Conservation (phyloP, 37 sponge, comb jelly and placozoan species). For the Crambe crambe region DNA sequence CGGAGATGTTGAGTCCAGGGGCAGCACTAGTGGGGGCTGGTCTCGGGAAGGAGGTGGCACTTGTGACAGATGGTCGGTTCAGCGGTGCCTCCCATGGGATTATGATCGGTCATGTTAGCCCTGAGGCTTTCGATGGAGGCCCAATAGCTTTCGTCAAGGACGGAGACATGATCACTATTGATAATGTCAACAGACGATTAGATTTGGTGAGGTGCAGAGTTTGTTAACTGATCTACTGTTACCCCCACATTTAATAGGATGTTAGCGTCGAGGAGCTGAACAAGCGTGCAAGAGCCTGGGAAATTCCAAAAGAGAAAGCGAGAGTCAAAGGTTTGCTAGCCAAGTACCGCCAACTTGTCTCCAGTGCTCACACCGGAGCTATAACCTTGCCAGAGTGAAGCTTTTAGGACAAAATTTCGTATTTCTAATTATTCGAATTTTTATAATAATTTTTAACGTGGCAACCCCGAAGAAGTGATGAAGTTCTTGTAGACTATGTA, state of each 20-base stretch:
- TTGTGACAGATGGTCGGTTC: constrained; percentile 79
- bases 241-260: constrained; percentile 11
- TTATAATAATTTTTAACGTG: no score
- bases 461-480: no score
- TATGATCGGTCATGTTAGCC: constrained; percentile 70
- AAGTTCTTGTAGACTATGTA: no score
- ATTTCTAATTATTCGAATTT: neutral
- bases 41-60: constrained; percentile 56
- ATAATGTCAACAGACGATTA: constrained; percentile 18
- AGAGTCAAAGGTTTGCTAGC: constrained; percentile 38
- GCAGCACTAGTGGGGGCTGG: constrained; percentile 79
- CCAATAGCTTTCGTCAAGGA: constrained; percentile 51
- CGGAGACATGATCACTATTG: constrained; percentile 52
- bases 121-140: constrained; percentile 60
- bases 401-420: neutral
- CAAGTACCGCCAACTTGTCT: constrained; percentile 53
- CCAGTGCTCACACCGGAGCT: constrained; percentile 73
- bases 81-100: constrained; percentile 83
- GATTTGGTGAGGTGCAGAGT: constrained; percentile 30
- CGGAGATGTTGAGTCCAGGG: constrained; percentile 81
- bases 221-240: neutral
- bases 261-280: constrained; percentile 29
- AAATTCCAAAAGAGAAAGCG: constrained; percentile 3
- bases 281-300: constrained; percentile 8
- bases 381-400: constrained; percentile 1